These are phyloP conservation scores for Corvus hawaiiensis DNA, from an alignment of 2,113 vertebrate species.

Conservation along the genomic window DNA sequence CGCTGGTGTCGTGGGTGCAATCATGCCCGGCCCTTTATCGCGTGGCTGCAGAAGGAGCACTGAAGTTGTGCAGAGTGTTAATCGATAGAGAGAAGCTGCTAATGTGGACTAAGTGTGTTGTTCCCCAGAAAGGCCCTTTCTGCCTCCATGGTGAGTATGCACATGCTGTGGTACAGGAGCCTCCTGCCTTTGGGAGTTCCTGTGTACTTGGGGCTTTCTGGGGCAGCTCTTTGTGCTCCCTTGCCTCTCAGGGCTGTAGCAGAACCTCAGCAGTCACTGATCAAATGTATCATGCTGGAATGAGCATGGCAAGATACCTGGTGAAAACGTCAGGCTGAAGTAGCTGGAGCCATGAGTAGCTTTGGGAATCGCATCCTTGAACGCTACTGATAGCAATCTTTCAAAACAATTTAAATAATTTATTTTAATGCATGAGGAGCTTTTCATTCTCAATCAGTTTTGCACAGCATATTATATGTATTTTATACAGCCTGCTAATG, in stretches of 20 bases:
- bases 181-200: background rate
- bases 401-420: constrained; percentile 30
- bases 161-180: accelerated
- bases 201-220: background rate
- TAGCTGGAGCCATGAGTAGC: background rate
- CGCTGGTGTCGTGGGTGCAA: background rate
- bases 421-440: constrained; percentile 41
- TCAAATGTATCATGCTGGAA: accelerated
- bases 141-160: accelerated
- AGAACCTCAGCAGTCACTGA: background rate
- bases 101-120: too few relatives aligned
- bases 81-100: background rate
- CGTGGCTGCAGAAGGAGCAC: accelerated
- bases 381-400: background rate
- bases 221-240: background rate
- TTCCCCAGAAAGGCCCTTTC: background rate
- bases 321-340: background rate
- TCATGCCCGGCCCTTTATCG: background rate
- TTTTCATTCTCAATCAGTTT: constrained; percentile 57
- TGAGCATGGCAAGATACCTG: background rate
- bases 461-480: constrained; percentile 46
- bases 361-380: background rate
- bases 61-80: background rate
- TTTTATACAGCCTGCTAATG: constrained; percentile 61
- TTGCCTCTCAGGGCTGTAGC: background rate